A percentile compares a stretch with the other conserved stretches of the same genome.
These are phyloP conservation scores for Alexandromys fortis DNA, from an alignment of 2,113 vertebrate genomes.

Conservation along the genomic window DNA sequence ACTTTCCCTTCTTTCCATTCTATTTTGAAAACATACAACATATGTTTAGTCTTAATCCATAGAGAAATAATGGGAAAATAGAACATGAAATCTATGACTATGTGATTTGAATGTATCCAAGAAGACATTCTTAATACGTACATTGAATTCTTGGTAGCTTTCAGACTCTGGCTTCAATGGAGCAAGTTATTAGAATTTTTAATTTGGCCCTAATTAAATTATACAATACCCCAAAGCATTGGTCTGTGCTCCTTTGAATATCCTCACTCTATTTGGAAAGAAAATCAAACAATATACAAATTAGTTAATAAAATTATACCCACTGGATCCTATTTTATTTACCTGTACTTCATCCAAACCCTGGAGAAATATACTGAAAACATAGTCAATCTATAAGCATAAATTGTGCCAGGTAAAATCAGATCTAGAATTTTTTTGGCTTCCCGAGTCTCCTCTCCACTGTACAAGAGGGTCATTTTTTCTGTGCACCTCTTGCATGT, in stretches of 20 bases:
- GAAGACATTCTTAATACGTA: not conserved
- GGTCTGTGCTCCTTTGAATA: not conserved
- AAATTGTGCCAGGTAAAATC: not conserved
- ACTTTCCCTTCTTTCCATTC: not conserved
- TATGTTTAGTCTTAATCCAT: not conserved
- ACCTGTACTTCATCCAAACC: accelerated
- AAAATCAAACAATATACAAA: not conserved
- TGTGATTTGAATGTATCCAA: not conserved
- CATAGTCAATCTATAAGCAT: not conserved
- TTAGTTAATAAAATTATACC: not conserved
- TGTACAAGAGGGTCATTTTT: not conserved
- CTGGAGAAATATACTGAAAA: not conserved
- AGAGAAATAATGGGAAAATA: not conserved
- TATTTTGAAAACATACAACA: not conserved
- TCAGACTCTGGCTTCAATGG: not conserved
- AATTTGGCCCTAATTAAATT: slow-evolving; percentile 64
- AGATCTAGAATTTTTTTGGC: not conserved
- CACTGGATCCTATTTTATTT: not conserved
- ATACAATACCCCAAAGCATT: not conserved
- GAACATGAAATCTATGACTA: not conserved
- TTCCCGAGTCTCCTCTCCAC: too few species aligned
- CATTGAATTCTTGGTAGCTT: not conserved
- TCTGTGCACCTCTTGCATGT: not conserved
- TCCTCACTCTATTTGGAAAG: not conserved
- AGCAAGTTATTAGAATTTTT: slow-evolving; percentile 55